These are phyloP conservation scores for Passer domesticus DNA, from an alignment of 2,113 vertebrate species.

Conservation along the genomic window DNA sequence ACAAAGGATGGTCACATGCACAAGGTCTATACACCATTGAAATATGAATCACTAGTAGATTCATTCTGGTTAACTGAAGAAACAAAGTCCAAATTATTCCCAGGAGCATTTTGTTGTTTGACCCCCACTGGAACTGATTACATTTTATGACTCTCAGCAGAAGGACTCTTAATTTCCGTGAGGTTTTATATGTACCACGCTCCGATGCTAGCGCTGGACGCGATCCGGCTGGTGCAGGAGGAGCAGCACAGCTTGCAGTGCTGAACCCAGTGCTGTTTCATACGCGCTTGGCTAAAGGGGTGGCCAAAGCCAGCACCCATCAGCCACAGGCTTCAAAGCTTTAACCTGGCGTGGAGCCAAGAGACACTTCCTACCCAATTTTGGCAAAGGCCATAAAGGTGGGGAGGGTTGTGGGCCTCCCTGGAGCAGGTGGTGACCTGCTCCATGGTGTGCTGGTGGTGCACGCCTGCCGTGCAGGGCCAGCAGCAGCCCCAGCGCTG, in stretches of 20 bases:
- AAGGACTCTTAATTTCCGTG: not conserved
- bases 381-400: not conserved
- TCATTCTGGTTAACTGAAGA: conserved; percentile 26
- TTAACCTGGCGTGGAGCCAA: not conserved
- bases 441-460: rapidly evolving
- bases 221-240: rapidly evolving
- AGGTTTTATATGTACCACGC: not conserved
- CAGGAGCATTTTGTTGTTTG: conserved; percentile 7
- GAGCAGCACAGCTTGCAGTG: rapidly evolving
- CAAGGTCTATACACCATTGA: not conserved
- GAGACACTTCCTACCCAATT: not conserved
- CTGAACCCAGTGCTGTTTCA: rapidly evolving
- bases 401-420: not conserved
- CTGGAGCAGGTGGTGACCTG: not conserved
- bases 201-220: rapidly evolving
- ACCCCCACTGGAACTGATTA: not conserved
- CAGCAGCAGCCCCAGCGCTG: rapidly evolving
- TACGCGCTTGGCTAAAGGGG: rapidly evolving
- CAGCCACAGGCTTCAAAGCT: not conserved
- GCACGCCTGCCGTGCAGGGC: rapidly evolving
- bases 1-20: not conserved
- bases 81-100: conserved; percentile 24
- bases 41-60: not conserved
- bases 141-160: not conserved
- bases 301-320: not conserved